Evolutionary conservation across 2,888 invertebrate genomes (phyloP), one percentile per base, ranked within the genome.

Genomic region (Baccha elongata): DNA sequence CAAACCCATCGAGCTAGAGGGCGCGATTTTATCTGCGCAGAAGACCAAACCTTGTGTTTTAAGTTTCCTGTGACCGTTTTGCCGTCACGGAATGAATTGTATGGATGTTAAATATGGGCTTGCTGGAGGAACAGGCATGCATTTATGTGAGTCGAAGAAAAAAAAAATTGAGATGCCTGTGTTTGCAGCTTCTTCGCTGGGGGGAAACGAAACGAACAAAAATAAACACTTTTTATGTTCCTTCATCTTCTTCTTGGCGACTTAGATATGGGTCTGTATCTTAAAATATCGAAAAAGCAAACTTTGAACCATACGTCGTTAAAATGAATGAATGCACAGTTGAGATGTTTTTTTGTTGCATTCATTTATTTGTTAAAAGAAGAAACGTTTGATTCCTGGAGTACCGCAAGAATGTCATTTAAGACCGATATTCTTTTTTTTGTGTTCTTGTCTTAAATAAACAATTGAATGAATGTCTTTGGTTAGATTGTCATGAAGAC

Each of bases 51-150:
- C 8, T 48, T 48, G 15, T 42, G 40, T 64, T 72, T 53, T 50
- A 75, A 71, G 64, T 81, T 71, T 65, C 58, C 58, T 75, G 64
- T 65, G 72, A 72, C 52, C 60, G n/a, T 37, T 64, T 37, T 65
- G 17, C 67, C 46, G 71, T 81, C 71, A 76, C 58, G 67, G 53
- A 67, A 67, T 71, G 52, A 58, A 72, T 68, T 58, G 52, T 75
- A 35, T 53, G 62, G 52, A 60, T 62, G 53, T 79, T 68, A 72
- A 65, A 76, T 81, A 81, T 71, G 76, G 60, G 60, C 29, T 67
- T 58, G 32, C 42, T 60, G 81, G 32, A 58, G n/a, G 52, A 37
- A 35, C 26, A 26, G 17, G 52, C 50, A 37, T 29, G 64, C 48
- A 64, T 64, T 64, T 50, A 48, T 52, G 32, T 26, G 55, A 23